Evolutionary conservation across 2,888 invertebrate species (phyloP), one percentile per base, ranked within the genome.

Genomic region (Apodemia mormo): DNA sequence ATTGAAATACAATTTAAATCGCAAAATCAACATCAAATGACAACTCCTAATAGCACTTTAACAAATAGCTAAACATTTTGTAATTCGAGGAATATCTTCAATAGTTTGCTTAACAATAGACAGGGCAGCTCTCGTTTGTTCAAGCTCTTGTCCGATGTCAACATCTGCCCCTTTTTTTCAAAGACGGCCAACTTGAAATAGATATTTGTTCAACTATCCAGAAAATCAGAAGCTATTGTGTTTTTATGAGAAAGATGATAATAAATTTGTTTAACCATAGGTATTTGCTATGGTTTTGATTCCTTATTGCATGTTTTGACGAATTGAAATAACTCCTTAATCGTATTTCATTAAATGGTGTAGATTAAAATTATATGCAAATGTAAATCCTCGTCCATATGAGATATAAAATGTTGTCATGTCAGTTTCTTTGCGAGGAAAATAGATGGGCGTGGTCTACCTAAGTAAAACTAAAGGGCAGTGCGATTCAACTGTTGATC

Each of bases 51-150:
- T 92, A 87, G 89, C 87, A 89, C 82, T 92, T 89, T 92, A 91
- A 93, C 92, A 92, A 92, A 93, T 92, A 90, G 87, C 90, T 90
- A 92, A 93, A 88, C 88, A 89, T 89, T 92, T 89, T 86, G 88
- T 89, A 86, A 92, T 92, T 92, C 92, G 89, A 81, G 80, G 92
- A 92, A 93, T 85, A 86, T 85, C 82, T 86, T 87, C 84, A 89
- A 90, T 89, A 84, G 87, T 90, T 89, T 88, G 84, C 81, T 86
- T 84, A 87, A 92, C 91, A 92, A 92, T 85, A 78, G 86, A 33
- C 82, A 78, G 82, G 81, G 85, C 85, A 84, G 85, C 80, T 83
- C 80, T 76, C 61, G 81, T 82, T 89, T 91, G 86, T 89, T 82
- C 80, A 77, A 76, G 75, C 80, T 81, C 85, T 87, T 81, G 80